Evolutionary conservation across 2,113 vertebrate genomes (phyloP).

Genomic region (Lycocorax pyrrhopterus): DNA sequence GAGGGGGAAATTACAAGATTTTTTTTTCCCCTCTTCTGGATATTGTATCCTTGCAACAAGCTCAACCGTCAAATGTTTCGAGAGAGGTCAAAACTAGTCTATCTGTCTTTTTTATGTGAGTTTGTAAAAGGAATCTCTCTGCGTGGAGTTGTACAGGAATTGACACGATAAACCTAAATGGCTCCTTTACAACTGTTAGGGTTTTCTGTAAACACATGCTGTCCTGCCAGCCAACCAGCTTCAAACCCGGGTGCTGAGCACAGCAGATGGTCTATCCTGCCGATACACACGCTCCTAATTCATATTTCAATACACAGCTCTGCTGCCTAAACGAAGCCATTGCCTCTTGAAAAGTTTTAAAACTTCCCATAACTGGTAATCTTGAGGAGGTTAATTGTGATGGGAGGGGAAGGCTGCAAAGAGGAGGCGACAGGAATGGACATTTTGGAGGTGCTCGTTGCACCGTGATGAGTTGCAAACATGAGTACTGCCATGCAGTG

Average conservation of each 20-base stretch:
- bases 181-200: slow-evolving; percentile 67
- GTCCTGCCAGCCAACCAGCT: slow-evolving; percentile 68
- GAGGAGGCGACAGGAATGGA: background rate
- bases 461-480: background rate
- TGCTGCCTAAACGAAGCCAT: slow-evolving; percentile 35
- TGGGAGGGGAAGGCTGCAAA: background rate
- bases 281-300: slow-evolving; percentile 55
- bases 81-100: slow-evolving; percentile 61
- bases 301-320: slow-evolving; percentile 51
- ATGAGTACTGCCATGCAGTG: background rate
- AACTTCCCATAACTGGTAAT: background rate
- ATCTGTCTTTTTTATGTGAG: slow-evolving; percentile 47
- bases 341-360: slow-evolving; percentile 17
- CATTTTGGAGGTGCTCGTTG: background rate
- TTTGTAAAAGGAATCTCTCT: slow-evolving; percentile 56
- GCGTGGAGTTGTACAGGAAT: slow-evolving; percentile 34
- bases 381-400: background rate
- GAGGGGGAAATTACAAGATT: background rate
- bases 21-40: background rate
- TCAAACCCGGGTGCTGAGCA: slow-evolving; percentile 58
- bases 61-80: slow-evolving; percentile 24
- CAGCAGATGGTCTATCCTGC: slow-evolving; percentile 63
- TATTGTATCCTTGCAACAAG: slow-evolving; percentile 44
- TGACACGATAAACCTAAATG: slow-evolving; percentile 68
- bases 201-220: slow-evolving; percentile 68